These are phyloP conservation scores for Artemia sinica DNA, from an alignment of 2,888 invertebrate species.

Conservation along the genomic window DNA sequence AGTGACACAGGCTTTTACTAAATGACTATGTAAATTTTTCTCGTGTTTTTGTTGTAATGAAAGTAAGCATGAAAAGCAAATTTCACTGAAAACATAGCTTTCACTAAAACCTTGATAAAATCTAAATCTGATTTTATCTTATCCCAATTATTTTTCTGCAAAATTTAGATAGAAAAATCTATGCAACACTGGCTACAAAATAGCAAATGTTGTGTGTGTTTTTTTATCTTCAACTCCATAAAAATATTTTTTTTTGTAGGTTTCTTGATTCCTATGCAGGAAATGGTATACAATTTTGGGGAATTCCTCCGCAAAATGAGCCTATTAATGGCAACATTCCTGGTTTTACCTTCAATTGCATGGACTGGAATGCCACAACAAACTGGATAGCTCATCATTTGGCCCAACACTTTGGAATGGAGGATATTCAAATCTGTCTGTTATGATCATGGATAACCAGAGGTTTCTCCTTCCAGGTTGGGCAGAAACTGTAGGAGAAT, in stretches of 20 bases:
- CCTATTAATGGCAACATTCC: slow-evolving; percentile 49
- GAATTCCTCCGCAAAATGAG: slow-evolving; percentile 70
- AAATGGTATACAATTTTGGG: slow-evolving; percentile 55
- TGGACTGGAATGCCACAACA: slow-evolving; percentile 31
- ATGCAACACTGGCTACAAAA: too few species aligned
- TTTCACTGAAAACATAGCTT: too few species aligned
- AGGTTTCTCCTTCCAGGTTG: slow-evolving; percentile 26
- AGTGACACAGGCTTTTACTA: too few species aligned
- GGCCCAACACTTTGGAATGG: slow-evolving; percentile 28
- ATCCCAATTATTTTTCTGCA: too few species aligned
- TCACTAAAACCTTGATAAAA: too few species aligned
- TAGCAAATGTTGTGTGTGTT: too few species aligned
- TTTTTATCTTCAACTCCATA: background rate
- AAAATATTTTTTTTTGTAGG: slow-evolving; percentile 32
- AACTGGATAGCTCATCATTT: slow-evolving; percentile 30
- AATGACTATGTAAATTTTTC: too few species aligned
- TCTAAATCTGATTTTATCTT: too few species aligned
- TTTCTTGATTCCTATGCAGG: slow-evolving; percentile 58
- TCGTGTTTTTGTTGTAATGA: too few species aligned
- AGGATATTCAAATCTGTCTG: slow-evolving; percentile 29
- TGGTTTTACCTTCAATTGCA: slow-evolving; percentile 32
- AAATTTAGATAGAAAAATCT: too few species aligned
- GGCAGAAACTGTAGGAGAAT: slow-evolving; percentile 25
- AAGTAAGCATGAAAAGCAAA: too few species aligned
- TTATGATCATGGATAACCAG: slow-evolving; percentile 32